phyloP scores from a whole-genome alignment of 2,113 vertebrate genomes.

The Erpornis zantholeuca region DNA sequence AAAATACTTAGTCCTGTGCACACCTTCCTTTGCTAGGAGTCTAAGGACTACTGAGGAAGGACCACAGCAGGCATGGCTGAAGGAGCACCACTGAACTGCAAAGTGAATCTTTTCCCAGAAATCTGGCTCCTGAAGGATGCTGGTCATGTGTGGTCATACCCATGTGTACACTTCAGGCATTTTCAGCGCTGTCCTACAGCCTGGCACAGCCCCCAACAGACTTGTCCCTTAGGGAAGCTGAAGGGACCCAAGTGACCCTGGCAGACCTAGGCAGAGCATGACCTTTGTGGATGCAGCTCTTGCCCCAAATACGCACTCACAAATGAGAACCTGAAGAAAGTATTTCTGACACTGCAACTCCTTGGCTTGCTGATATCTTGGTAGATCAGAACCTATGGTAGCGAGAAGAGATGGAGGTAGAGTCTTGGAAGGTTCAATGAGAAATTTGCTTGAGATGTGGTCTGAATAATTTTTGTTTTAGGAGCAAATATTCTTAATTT shows the following conservation, averaged over 20 bases:
- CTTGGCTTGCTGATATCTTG: neutral
- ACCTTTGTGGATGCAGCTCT: neutral
- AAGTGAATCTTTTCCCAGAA: neutral
- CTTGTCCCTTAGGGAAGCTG: neutral
- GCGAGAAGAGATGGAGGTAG: no score
- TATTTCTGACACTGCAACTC: neutral
- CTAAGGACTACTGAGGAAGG: neutral
- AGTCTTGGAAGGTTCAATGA: neutral
- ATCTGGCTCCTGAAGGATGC: neutral
- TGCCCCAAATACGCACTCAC: neutral
- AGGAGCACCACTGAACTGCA: neutral
- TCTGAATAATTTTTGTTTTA: neutral
- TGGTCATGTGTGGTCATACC: neutral
- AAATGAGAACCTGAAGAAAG: neutral
- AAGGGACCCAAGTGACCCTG: neutral
- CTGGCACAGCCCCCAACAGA: neutral
- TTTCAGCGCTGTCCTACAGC: neutral
- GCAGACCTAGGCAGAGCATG: neutral
- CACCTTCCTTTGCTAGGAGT: neutral
- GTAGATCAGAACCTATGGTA: no score
- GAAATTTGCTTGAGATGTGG: neutral
- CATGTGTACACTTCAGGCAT: neutral
- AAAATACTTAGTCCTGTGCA: neutral
- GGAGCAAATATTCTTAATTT: neutral
- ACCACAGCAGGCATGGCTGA: neutral